Percentiles rank a stretch among this genome's conserved stretches.
Evolutionary conservation across 2,888 invertebrate genomes (phyloP).

Genomic region (Holacanthella duospinosa): DNA sequence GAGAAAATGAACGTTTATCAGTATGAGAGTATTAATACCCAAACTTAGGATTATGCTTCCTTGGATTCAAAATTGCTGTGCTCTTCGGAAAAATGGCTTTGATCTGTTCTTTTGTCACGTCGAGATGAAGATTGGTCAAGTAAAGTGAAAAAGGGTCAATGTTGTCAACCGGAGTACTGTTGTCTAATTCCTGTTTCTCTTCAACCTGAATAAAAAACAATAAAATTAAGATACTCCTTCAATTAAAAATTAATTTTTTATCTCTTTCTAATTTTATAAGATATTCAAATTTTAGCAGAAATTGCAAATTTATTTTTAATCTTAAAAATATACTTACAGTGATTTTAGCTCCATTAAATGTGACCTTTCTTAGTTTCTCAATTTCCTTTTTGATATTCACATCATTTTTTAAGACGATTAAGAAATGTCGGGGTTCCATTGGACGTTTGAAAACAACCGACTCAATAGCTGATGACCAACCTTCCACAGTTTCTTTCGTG

Average conservation of each 20-base stretch:
- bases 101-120: slow-evolving; percentile 16
- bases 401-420: slow-evolving; percentile 29
- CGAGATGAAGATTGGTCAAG: slow-evolving; percentile 28
- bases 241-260: no score
- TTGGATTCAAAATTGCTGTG: slow-evolving; percentile 18
- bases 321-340: slow-evolving; percentile 11
- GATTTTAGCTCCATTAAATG: slow-evolving; percentile 24
- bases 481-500: slow-evolving; percentile 14
- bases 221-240: background rate
- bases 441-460: slow-evolving; percentile 29
- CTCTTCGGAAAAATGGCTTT: slow-evolving; percentile 21
- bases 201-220: slow-evolving; percentile 12
- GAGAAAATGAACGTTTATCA: background rate
- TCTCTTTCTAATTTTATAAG: background rate
- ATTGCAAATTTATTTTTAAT: background rate
- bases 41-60: slow-evolving; percentile 32
- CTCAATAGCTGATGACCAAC: slow-evolving; percentile 27
- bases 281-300: background rate
- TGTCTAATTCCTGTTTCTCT: slow-evolving; percentile 14
- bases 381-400: slow-evolving; percentile 33
- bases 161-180: background rate
- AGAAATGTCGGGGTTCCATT: slow-evolving; percentile 29
- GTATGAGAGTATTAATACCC: slow-evolving; percentile 3
- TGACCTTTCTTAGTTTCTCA: slow-evolving; percentile 24
- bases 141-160: slow-evolving; percentile 33